phyloP scores from a whole-genome alignment of 2,797 vertebrate species.

The Enteromius paludinosus region DNA sequence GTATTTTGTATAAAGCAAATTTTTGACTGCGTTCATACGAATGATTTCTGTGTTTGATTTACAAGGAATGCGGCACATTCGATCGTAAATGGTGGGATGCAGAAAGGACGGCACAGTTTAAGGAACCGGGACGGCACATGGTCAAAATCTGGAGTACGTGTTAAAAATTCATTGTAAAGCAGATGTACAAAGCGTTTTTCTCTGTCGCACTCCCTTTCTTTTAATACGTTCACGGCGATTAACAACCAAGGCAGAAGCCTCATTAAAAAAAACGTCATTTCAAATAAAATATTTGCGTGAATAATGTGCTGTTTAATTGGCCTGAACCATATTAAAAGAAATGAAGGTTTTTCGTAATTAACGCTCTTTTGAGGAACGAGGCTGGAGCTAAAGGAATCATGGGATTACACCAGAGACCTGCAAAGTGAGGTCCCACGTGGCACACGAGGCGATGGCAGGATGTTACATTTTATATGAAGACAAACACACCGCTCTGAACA shows the following conservation, averaged over 20 bases:
- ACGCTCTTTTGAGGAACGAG: conserved; percentile 53
- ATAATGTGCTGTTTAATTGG: conserved; percentile 62
- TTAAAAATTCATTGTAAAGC: conserved; percentile 65
- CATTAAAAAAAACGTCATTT: conserved; percentile 55
- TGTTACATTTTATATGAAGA: conserved; percentile 52
- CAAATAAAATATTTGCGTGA: conserved; percentile 66
- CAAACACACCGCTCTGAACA: conserved; percentile 41
- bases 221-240: conserved; percentile 45
- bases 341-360: conserved; percentile 63
- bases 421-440: conserved; percentile 51
- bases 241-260: conserved; percentile 51
- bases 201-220: conserved; percentile 10
- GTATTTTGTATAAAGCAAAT: conserved; percentile 13
- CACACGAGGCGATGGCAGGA: conserved; percentile 33
- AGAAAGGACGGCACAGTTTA: background rate
- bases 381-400: conserved; percentile 18
- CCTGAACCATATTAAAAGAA: conserved; percentile 57
- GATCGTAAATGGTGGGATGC: background rate
- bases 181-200: conserved; percentile 49
- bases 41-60: conserved; percentile 23
- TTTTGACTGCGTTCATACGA: background rate
- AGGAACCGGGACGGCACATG: conserved; percentile 33
- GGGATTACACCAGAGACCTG: conserved; percentile 59
- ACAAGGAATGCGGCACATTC: background rate
- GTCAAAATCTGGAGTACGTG: conserved; percentile 50